These are phyloP conservation scores for Hiodon tergisus DNA, from an alignment of 2,113 vertebrate genomes.

Conservation along the genomic window DNA sequence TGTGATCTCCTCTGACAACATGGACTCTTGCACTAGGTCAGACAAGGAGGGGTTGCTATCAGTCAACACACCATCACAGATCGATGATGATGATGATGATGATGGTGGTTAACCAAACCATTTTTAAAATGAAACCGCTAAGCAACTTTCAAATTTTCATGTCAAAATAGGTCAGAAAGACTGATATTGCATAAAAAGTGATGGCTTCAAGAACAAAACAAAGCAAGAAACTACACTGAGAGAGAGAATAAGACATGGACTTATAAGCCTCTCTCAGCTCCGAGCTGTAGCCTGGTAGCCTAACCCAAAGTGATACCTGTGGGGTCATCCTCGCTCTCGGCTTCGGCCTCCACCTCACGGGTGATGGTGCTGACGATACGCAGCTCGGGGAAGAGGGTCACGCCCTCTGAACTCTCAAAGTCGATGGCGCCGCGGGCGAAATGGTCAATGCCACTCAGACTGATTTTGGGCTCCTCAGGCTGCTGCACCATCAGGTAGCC, in stretches of 20 bases:
- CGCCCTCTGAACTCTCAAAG: conserved; percentile 83
- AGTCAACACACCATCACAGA: too few relatives aligned
- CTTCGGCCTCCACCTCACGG: conserved; percentile 79
- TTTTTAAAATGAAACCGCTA: too few relatives aligned
- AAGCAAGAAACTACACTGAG: too few relatives aligned
- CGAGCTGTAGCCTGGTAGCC: neutral
- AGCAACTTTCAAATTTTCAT: too few relatives aligned
- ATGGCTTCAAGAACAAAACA: too few relatives aligned
- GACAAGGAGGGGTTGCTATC: too few relatives aligned
- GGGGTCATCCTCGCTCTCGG: conserved; percentile 82
- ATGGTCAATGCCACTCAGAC: conserved; percentile 90
- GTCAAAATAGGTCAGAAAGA: too few relatives aligned
- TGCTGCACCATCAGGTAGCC: conserved; percentile 90
- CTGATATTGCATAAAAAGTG: too few relatives aligned
- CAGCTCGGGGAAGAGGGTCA: conserved; percentile 88
- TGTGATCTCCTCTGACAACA: conserved; percentile 97
- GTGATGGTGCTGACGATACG: conserved; percentile 97
- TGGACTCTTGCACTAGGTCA: conserved; percentile 83
- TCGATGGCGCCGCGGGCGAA: conserved; percentile 91
- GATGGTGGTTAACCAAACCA: too few relatives aligned
- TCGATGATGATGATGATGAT: too few relatives aligned
- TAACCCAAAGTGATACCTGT: conserved; percentile 61
- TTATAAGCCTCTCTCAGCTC: neutral
- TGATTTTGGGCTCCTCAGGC: conserved; percentile 94
- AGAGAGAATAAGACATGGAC: too few relatives aligned